Evolutionary conservation across 2,888 invertebrate species (phyloP).

Genomic region (Periphyllus acericola): DNA sequence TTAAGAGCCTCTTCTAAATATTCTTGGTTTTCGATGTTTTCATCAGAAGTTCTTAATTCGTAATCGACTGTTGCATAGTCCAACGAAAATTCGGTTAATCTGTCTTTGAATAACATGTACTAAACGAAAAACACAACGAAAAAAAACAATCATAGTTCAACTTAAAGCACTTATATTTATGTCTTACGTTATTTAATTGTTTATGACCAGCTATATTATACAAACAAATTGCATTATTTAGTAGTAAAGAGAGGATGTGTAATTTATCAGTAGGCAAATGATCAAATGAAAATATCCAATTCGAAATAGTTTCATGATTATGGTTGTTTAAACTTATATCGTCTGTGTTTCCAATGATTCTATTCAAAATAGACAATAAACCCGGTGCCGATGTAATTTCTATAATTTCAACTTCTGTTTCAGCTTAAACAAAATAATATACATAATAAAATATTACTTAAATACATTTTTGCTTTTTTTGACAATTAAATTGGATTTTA

Average conservation of each 20-base stretch:
- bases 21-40: background rate
- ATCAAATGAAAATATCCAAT: conserved; percentile 12
- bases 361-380: conserved; percentile 21
- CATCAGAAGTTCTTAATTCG: conserved; percentile 4
- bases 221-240: conserved; percentile 51
- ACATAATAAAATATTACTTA: background rate
- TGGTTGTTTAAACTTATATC: conserved; percentile 3
- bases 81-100: conserved; percentile 24
- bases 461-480: too few species aligned
- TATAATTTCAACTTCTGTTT: background rate
- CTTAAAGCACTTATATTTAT: background rate
- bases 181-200: conserved; percentile 37
- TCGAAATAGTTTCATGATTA: background rate
- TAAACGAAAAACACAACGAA: background rate
- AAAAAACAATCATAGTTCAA: background rate
- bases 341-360: conserved; percentile 9
- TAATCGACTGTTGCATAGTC: conserved; percentile 12
- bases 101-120: conserved; percentile 44
- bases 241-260: conserved; percentile 4
- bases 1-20: background rate
- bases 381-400: conserved; percentile 2
- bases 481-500: too few species aligned
- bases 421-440: conserved; percentile 5
- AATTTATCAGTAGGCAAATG: conserved; percentile 22
- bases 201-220: conserved; percentile 32